Evolutionary conservation across 2,797 vertebrate species (phyloP), one percentile per base, ranked within the genome.

Genomic region (Leuciscus waleckii): DNA sequence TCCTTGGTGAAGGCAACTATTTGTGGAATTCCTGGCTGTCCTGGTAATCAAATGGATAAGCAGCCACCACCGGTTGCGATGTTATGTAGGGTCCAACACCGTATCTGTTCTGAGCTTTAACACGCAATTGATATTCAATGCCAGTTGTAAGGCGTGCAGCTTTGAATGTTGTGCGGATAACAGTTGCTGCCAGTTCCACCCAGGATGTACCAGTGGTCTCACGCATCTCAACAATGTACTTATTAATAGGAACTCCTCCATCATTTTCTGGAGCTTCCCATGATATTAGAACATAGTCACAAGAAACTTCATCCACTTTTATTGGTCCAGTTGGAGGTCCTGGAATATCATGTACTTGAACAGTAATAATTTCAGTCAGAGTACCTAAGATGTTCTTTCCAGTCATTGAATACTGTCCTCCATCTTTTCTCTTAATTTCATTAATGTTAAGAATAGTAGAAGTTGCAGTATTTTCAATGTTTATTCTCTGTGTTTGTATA

Each of bases 81-180:
- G 92, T 92, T 87, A 99, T 94, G 86, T 91, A 92, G 43, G 98
- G 97, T 78, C 98, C 97, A 89, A 95, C 92, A 85, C 98, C 98
- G 29, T 99, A 99, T 93, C 98, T 97, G 83, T 99, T 99, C 89
- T 99, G 97, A 91, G 98, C 98, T 94, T 95, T 99, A 85, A 99
- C 95, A 41, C 98, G 96, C 95, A 99, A 99, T 80, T 99, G 98
- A 92, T 99, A 99, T 35, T 96, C 94, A 54, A 95, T 93, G 91
- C 98, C 98, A 75, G 98, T 99, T 82, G 93, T 98, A 58, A 99
- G 97, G 79, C 91, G 96, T 88, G 95, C 93, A 81, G 98, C 98
- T 95, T 99, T 99, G 90, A 97, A 99, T 75, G 97, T 99, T 84
- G 98, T 99, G 73, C 98, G 97, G 87, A 99, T 99, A 26, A 99